Conservation (phyloP, 2,888 invertebrate genomes). For the Endotricha flammealis region DNA sequence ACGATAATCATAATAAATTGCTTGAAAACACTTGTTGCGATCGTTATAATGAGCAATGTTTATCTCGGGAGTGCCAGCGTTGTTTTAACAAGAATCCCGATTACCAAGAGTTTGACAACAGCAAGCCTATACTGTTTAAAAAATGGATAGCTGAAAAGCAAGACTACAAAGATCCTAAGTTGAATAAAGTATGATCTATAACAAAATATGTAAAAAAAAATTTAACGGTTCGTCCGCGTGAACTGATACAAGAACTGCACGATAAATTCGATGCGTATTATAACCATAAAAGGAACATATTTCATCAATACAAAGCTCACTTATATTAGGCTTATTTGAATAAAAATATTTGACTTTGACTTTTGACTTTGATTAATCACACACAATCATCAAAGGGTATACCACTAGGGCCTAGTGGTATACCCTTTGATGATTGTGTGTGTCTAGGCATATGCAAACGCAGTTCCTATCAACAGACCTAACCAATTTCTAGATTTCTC, state of each 20-base stretch:
- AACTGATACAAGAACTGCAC: slow-evolving; percentile 23
- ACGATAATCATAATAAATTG: slow-evolving; percentile 18
- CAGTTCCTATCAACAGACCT: too few species aligned
- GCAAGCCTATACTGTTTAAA: slow-evolving; percentile 19
- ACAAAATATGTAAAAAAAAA: slow-evolving; percentile 21
- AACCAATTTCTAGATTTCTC: too few species aligned
- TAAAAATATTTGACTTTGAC: too few species aligned
- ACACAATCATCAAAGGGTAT: too few species aligned
- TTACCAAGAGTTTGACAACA: slow-evolving; percentile 23
- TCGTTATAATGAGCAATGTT: slow-evolving; percentile 21
- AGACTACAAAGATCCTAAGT: slow-evolving; percentile 23
- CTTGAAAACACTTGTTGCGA: slow-evolving; percentile 22
- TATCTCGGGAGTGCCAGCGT: slow-evolving; percentile 19
- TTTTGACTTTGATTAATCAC: too few species aligned
- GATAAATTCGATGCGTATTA: slow-evolving; percentile 23
- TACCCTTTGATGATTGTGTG: too few species aligned
- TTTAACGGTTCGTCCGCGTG: slow-evolving; percentile 19
- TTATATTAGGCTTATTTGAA: too few species aligned
- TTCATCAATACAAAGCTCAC: slow-evolving; percentile 19
- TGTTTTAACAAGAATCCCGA: slow-evolving; percentile 21
- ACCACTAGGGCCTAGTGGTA: too few species aligned
- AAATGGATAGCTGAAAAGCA: slow-evolving; percentile 20
- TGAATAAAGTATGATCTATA: slow-evolving; percentile 16
- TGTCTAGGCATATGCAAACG: too few species aligned
- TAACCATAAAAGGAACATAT: slow-evolving; percentile 22